Evolutionary conservation across 2,888 invertebrate genomes (phyloP).

Genomic region (Rhogogaster chlorosoma): DNA sequence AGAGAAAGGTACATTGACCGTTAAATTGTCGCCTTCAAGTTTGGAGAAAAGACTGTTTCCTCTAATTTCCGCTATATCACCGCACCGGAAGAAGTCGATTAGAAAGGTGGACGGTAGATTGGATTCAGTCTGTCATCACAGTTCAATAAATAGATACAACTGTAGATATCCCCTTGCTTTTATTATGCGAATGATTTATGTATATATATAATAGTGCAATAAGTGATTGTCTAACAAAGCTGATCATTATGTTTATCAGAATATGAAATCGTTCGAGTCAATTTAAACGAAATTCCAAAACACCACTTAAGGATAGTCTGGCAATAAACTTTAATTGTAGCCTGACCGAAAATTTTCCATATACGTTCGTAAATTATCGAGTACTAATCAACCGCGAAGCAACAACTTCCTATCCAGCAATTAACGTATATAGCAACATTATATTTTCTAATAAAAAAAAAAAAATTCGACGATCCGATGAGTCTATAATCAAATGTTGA

Average conservation of each 20-base stretch:
- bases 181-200: neutral
- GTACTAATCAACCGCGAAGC: neutral
- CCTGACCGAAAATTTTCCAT: neutral
- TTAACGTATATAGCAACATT: neutral
- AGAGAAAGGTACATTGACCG: conserved; percentile 42
- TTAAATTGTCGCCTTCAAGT: conserved; percentile 25
- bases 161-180: neutral
- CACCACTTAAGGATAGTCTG: neutral
- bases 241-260: neutral
- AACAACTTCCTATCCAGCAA: neutral
- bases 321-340: neutral
- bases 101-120: conserved; percentile 13
- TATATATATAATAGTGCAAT: neutral
- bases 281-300: too few relatives aligned
- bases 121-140: neutral
- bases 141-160: neutral
- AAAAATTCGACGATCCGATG: neutral
- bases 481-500: neutral
- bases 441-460: neutral
- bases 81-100: conserved; percentile 36
- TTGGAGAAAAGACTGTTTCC: conserved; percentile 16
- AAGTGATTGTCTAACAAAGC: neutral
- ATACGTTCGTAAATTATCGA: neutral
- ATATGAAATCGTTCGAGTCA: too few relatives aligned
- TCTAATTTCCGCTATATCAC: conserved; percentile 31